Evolutionary conservation across 2,113 vertebrate genomes (phyloP), one percentile per base, ranked within the genome.

Genomic region (Megalops atlanticus): DNA sequence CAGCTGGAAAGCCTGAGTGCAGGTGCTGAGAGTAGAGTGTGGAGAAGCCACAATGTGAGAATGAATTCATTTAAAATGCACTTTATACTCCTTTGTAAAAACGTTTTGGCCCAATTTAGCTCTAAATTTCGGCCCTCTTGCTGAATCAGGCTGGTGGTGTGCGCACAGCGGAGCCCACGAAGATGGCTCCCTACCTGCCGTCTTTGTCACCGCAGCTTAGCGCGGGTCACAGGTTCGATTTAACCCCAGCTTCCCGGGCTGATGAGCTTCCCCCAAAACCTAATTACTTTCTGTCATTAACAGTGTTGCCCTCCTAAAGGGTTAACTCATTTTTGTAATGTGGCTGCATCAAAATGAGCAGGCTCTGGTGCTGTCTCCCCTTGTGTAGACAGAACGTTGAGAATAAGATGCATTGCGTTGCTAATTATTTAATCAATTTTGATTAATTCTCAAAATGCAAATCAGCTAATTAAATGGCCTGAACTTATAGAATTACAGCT

Each of bases 371-470:
- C 49, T 24, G 10, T 10, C 45, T 38, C 40, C 15, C 38, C 35
- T 33, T 64, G 58, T 64, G 15, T 16, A 58, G 35, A 81, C 49
- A 72, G 76, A 83, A 81, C 85, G 79, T 79, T 74, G 81, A 87
- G 87, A 91, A 85, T 85, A 89, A 89, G 90, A 93, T 88, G 86
- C 88, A 91, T 93, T 88, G 84, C 79, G 15, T 80, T 82, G 88
- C 85, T 94, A 94, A 93, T 93, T 89, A 90, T 89, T 91, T 85
- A 92, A 94, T 94, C 90, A 93, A 94, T 93, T 81, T 90, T 91
- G 86, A 92, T 93, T 91, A 89, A 93, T 91, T 93, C 85, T 85
- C 80, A 88, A 92, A 92, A 94, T 94, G 92, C 86, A 92, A 94
- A 94, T 93, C 79, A 91, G 87, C 84, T 91, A 85, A 93, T 93